A percentile compares a stretch with the other conserved stretches of the same genome.
These are phyloP conservation scores for Dexiosoma caninum DNA, from an alignment of 2,888 invertebrate species.

Conservation along the genomic window DNA sequence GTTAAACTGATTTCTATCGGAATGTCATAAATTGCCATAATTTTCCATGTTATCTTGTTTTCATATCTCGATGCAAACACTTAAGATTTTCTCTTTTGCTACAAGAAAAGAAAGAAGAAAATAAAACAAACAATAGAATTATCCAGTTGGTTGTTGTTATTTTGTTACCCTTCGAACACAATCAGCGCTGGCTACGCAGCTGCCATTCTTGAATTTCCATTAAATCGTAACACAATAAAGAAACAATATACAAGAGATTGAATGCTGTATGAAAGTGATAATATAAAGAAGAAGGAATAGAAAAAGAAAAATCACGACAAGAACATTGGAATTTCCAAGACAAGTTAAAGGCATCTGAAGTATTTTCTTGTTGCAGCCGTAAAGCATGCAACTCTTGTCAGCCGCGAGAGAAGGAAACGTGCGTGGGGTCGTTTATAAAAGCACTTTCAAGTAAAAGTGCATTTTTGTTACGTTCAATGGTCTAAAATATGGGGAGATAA, in stretches of 20 bases:
- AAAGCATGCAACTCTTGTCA: conserved; percentile 1
- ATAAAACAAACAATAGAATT: conserved; percentile 35
- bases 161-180: conserved; percentile 10
- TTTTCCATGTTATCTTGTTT: conserved; percentile 20
- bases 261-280: neutral
- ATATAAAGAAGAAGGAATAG: no score
- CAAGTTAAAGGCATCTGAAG: conserved; percentile 37
- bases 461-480: neutral
- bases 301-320: conserved; percentile 17
- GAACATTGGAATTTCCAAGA: neutral
- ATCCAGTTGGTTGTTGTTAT: conserved; percentile 13
- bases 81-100: neutral
- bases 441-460: neutral
- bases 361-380: conserved; percentile 3
- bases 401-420: neutral
- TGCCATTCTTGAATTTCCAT: neutral
- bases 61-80: neutral
- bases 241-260: neutral
- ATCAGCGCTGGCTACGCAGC: neutral
- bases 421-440: neutral
- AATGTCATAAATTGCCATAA: conserved; percentile 42
- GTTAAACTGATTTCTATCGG: conserved; percentile 33
- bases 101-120: no score
- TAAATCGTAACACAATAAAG: conserved; percentile 17
- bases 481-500: neutral